A percentile compares a stretch with the other conserved stretches of the same genome.
Conservation (phyloP, 2,888 invertebrate genomes). For the Ophion costatus region DNA sequence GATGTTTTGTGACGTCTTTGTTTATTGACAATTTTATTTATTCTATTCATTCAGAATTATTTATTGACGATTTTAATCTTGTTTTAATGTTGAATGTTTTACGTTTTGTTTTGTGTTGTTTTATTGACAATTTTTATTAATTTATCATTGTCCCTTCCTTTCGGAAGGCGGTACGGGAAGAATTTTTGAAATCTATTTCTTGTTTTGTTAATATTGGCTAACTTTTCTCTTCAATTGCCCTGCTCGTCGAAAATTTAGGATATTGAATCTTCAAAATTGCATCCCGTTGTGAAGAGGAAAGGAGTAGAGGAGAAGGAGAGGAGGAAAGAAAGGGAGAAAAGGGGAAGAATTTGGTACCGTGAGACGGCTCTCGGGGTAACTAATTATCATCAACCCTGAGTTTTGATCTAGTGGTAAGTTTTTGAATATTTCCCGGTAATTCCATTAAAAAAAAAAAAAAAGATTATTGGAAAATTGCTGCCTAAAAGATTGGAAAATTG, state of each 20-base stretch:
- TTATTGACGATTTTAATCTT: no score
- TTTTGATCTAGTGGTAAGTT: neutral
- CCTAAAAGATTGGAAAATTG: no score
- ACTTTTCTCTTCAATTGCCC: neutral
- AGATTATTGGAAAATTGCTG: no score
- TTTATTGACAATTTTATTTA: no score
- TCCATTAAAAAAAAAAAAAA: no score
- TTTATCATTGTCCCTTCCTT: neutral
- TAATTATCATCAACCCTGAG: neutral
- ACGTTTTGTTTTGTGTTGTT: slow-evolving; percentile 2
- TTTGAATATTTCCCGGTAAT: neutral
- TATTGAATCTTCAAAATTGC: neutral
- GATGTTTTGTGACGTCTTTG: no score
- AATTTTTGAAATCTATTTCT: neutral
- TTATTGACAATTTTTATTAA: neutral
- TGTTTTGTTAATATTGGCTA: neutral
- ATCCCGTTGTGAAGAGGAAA: neutral
- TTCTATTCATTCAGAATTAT: no score
- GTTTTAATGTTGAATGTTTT: neutral
- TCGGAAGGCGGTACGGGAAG: slow-evolving; percentile 1
- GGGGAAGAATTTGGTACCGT: neutral
- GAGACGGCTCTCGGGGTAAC: neutral
- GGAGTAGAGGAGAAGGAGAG: neutral
- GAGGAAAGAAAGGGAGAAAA: neutral
- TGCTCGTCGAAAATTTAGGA: neutral